A percentile compares a stretch with the other conserved stretches of the same genome.
These are phyloP conservation scores for Eunapius fragilis DNA, from an alignment of 37 sponge, comb jelly and placozoan genomes.

Conservation along the genomic window DNA sequence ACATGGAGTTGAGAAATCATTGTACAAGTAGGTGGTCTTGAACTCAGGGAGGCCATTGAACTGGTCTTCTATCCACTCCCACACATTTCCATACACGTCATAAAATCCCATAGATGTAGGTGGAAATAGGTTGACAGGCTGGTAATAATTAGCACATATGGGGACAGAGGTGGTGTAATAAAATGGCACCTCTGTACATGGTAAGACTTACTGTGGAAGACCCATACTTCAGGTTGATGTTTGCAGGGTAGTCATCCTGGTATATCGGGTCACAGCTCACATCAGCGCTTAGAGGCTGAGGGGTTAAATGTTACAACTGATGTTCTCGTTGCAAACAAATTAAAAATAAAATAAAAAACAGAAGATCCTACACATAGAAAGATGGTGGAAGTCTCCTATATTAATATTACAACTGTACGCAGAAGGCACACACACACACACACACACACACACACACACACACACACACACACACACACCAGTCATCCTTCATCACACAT, in stretches of 20 bases:
- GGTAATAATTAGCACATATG: neutral
- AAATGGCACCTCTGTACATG: neutral
- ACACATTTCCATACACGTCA: conserved; percentile 89
- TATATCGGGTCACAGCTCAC: conserved; percentile 63
- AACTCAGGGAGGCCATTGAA: conserved; percentile 90
- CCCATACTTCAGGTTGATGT: conserved; percentile 78
- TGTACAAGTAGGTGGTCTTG: conserved; percentile 74
- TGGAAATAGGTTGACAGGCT: conserved; percentile 85
- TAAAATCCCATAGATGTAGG: conserved; percentile 77
- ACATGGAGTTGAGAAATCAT: conserved; percentile 90
- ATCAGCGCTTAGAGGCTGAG: conserved; percentile 39
- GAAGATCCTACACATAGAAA: too few relatives aligned
- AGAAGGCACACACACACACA: too few relatives aligned
- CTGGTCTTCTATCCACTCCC: conserved; percentile 94
- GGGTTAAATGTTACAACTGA: too few relatives aligned
- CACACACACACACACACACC: too few relatives aligned
- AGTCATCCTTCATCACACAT: too few relatives aligned
- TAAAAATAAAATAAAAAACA: too few relatives aligned
- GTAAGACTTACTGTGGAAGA: conserved; percentile 71
- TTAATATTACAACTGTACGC: too few relatives aligned
- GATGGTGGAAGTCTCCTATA: too few relatives aligned
- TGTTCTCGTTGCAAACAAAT: too few relatives aligned
- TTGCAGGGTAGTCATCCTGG: conserved; percentile 37
- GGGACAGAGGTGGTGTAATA: neutral
- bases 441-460: too few relatives aligned